These are phyloP conservation scores for Girardinus metallicus DNA, from an alignment of 2,797 vertebrate genomes.

Conservation along the genomic window DNA sequence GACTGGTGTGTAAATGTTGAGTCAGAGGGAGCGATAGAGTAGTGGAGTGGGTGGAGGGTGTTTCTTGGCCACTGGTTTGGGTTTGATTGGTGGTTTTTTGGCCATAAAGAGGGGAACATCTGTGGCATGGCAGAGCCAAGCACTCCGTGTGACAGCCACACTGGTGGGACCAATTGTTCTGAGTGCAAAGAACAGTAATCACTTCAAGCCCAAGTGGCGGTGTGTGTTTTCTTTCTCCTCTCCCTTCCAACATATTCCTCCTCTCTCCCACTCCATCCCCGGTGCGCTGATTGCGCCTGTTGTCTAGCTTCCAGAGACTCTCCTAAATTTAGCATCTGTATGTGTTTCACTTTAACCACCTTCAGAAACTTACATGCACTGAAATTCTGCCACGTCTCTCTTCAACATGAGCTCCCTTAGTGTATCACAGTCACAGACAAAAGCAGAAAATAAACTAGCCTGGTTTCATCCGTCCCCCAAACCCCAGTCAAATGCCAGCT, in stretches of 20 bases:
- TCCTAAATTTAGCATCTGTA: conserved; percentile 77
- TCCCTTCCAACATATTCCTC: conserved; percentile 36
- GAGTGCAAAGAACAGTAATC: conserved; percentile 79
- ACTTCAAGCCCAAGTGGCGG: conserved; percentile 74
- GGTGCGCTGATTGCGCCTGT: conserved; percentile 67
- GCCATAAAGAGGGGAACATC: conserved; percentile 76
- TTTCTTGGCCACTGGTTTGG: conserved; percentile 74
- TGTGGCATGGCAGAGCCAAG: conserved; percentile 77
- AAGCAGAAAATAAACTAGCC: conserved; percentile 67
- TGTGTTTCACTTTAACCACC: conserved; percentile 51
- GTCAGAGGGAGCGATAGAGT: conserved; percentile 16
- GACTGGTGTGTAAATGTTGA: conserved; percentile 60
- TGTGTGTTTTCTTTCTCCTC: conserved; percentile 24
- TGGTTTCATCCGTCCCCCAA: conserved; percentile 64
- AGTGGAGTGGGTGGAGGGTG: conserved; percentile 17
- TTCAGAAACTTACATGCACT: conserved; percentile 47
- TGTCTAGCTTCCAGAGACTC: conserved; percentile 68
- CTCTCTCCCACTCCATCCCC: conserved; percentile 45
- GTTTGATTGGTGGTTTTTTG: conserved; percentile 79
- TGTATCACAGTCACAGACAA: conserved; percentile 36
- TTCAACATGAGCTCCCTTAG: conserved; percentile 20
- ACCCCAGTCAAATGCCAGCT: conserved; percentile 62
- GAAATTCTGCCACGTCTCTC: conserved; percentile 18
- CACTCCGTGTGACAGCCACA: conserved; percentile 70
- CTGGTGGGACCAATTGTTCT: conserved; percentile 77